Percentiles rank a stretch among this genome's conserved stretches.
Evolutionary conservation across 2,888 invertebrate genomes (phyloP).

Genomic region (Cryptus viduatorius): DNA sequence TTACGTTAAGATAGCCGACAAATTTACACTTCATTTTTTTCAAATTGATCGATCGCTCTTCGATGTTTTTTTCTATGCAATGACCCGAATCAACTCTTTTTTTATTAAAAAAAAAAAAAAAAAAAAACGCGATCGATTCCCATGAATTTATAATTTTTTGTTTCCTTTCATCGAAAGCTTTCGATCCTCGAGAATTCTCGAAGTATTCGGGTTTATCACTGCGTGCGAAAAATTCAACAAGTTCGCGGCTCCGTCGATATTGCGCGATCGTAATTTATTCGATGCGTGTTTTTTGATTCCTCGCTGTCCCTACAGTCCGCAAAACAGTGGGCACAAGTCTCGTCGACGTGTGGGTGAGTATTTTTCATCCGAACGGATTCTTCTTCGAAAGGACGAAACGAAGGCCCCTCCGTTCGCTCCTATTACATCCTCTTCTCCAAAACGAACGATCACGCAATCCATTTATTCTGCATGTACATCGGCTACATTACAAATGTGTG

Average conservation of each 20-base stretch:
- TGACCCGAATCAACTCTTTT: too few relatives aligned
- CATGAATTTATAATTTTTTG: too few relatives aligned
- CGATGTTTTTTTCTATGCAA: neutral
- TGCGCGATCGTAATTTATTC: slow-evolving; percentile 49
- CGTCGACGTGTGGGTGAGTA: neutral
- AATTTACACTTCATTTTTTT: neutral
- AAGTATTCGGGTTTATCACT: neutral
- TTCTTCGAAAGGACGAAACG: neutral
- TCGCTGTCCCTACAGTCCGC: neutral
- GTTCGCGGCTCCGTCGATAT: slow-evolving; percentile 35
- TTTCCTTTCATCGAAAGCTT: too few relatives aligned
- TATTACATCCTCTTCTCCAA: neutral
- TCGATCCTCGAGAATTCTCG: neutral
- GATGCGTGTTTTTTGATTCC: slow-evolving; percentile 38
- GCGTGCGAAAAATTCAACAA: slow-evolving; percentile 56
- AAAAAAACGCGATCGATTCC: too few relatives aligned
- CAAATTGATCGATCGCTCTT: too few relatives aligned
- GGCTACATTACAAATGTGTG: neutral
- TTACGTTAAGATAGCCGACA: neutral
- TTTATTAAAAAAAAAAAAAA: too few relatives aligned
- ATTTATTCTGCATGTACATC: neutral
- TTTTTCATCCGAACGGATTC: neutral
- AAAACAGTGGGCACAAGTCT: neutral
- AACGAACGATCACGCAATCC: slow-evolving; percentile 6
- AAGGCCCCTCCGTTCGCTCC: neutral